phyloP scores from a whole-genome alignment of 92 coral and sea anemone species.

The Galaxea fascicularis region DNA sequence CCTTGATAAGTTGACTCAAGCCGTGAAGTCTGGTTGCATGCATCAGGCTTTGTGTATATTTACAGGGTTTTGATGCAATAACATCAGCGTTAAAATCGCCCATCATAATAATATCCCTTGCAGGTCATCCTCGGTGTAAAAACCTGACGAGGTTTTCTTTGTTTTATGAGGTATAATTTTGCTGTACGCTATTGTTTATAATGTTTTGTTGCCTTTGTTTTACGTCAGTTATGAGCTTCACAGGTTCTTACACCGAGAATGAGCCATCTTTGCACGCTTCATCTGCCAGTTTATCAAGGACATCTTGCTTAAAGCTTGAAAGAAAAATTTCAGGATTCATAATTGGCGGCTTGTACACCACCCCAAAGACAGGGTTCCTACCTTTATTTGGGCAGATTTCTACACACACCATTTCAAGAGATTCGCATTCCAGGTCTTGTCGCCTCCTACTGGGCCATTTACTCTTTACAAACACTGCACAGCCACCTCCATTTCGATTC shows the following conservation, averaged over 20 bases:
- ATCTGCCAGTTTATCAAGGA: neutral
- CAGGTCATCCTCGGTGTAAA: no score
- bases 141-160: no score
- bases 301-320: neutral
- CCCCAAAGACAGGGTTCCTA: neutral
- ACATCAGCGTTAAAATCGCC: constrained; percentile 68
- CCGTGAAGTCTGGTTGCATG: constrained; percentile 60
- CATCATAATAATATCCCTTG: constrained; percentile 52
- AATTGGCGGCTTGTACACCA: neutral
- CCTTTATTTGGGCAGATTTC: neutral
- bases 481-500: neutral
- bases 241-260: no score
- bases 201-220: no score
- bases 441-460: neutral
- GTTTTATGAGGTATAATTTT: no score
- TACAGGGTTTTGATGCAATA: constrained; percentile 55
- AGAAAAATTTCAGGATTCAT: neutral
- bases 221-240: no score
- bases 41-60: constrained; percentile 54
- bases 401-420: neutral
- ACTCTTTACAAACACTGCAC: neutral
- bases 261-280: neutral
- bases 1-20: constrained; percentile 59
- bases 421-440: neutral
- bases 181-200: no score